Conservation (phyloP, 2,797 vertebrate genomes). For the Xenentodon cancila region DNA sequence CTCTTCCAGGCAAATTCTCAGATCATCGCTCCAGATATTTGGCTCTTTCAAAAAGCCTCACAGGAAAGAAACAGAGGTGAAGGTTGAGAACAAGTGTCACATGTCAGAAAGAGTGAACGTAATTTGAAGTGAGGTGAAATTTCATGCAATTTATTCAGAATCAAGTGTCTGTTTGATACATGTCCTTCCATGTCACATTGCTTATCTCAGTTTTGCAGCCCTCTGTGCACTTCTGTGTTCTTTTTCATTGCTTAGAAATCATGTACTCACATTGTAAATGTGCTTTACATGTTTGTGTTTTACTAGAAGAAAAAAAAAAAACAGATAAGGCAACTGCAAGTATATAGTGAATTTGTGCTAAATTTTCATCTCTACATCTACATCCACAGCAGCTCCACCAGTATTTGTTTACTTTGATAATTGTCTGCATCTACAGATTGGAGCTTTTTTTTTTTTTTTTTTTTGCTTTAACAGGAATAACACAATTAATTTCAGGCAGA, state of each 20-base stretch:
- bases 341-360: constrained; percentile 1
- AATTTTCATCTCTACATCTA: constrained; percentile 7
- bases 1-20: constrained; percentile 17
- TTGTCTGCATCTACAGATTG: constrained; percentile 8
- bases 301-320: constrained; percentile 13
- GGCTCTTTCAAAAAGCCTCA: constrained; percentile 39
- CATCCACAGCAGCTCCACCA: constrained; percentile 5
- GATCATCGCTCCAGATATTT: constrained; percentile 39
- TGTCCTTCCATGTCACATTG: constrained; percentile 69
- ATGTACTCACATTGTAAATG: constrained; percentile 33
- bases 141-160: constrained; percentile 75
- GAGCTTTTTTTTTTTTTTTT: constrained; percentile 23
- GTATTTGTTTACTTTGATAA: constrained; percentile 1
- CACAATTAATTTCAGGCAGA: constrained; percentile 29
- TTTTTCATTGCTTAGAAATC: constrained; percentile 46
- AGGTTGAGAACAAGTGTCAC: constrained; percentile 73
- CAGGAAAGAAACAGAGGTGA: constrained; percentile 46
- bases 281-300: constrained; percentile 32
- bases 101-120: constrained; percentile 71
- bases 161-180: constrained; percentile 68
- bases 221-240: constrained; percentile 37
- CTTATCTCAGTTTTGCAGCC: constrained; percentile 51
- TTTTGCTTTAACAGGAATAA: neutral
- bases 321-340: constrained; percentile 1
- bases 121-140: constrained; percentile 74